Evolutionary conservation across 64 coral and sea anemone genomes (phyloP).

Genomic region (Montipora foliosa): DNA sequence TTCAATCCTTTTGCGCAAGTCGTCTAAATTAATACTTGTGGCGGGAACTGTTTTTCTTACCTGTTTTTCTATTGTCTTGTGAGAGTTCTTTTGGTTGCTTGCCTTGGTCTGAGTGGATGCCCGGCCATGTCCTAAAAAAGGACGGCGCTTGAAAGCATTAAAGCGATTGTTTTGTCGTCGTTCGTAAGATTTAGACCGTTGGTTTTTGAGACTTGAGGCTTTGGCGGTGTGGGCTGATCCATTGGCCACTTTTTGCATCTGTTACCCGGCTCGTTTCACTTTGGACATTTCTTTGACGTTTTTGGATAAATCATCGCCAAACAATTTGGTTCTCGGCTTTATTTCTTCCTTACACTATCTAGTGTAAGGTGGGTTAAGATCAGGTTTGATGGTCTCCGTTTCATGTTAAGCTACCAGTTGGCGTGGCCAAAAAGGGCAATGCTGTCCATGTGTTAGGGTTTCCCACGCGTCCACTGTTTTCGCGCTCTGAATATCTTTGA

Average conservation of each 20-base stretch:
- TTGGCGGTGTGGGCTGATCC: no score
- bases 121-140: constrained; percentile 56
- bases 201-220: not conserved
- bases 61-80: constrained; percentile 35
- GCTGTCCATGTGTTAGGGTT: constrained; percentile 42
- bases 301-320: constrained; percentile 62
- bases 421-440: constrained; percentile 48
- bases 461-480: constrained; percentile 13
- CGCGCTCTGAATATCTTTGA: not conserved
- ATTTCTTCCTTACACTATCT: constrained; percentile 50
- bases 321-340: constrained; percentile 35
- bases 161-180: constrained; percentile 14
- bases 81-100: constrained; percentile 24
- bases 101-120: constrained; percentile 29
- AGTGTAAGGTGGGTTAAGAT: constrained; percentile 55
- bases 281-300: constrained; percentile 67
- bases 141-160: constrained; percentile 18
- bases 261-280: constrained; percentile 26
- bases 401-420: constrained; percentile 62
- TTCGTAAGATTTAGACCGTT: constrained; percentile 25
- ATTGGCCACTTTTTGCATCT: constrained; percentile 52
- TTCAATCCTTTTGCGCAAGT: constrained; percentile 4
- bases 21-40: constrained; percentile 36
- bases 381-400: constrained; percentile 33
- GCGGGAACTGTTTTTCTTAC: not conserved